Evolutionary conservation across 2,888 invertebrate genomes (phyloP).

Genomic region (Cyclophora albipunctata): DNA sequence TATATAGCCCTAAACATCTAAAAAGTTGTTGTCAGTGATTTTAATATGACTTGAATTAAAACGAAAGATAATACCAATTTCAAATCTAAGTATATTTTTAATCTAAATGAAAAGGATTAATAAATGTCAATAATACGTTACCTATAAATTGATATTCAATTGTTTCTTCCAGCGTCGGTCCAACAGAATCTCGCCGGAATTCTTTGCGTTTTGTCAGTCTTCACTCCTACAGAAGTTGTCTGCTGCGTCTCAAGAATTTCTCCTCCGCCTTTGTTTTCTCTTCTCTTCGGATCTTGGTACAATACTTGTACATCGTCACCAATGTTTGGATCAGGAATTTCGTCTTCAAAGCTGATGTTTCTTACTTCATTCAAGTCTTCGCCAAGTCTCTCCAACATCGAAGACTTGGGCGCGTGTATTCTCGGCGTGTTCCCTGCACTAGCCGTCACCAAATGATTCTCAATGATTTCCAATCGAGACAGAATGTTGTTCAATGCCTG

Average conservation of each 20-base stretch:
- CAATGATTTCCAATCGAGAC: constrained; percentile 43
- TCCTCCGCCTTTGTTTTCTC: constrained; percentile 28
- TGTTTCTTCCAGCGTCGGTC: constrained; percentile 45
- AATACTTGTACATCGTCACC: too few relatives aligned
- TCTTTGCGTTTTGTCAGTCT: constrained; percentile 38
- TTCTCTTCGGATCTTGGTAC: constrained; percentile 7
- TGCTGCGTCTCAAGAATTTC: constrained; percentile 27
- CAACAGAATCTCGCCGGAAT: constrained; percentile 59
- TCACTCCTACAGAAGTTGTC: constrained; percentile 24
- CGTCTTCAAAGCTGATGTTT: not conserved
- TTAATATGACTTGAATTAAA: too few relatives aligned
- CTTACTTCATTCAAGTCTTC: constrained; percentile 15
- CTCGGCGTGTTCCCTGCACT: not conserved
- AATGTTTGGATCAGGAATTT: too few relatives aligned
- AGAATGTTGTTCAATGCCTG: constrained; percentile 46
- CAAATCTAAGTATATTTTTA: too few relatives aligned
- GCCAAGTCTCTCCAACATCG: constrained; percentile 41
- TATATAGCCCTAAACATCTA: too few relatives aligned
- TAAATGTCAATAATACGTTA: not conserved
- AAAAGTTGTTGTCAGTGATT: too few relatives aligned
- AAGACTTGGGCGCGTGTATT: constrained; percentile 22
- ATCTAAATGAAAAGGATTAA: too few relatives aligned
- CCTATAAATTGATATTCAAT: not conserved
- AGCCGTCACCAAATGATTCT: constrained; percentile 30
- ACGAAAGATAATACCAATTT: too few relatives aligned